Conservation (phyloP, 2,113 vertebrate genomes). For the Thryonomys swinderianus region DNA sequence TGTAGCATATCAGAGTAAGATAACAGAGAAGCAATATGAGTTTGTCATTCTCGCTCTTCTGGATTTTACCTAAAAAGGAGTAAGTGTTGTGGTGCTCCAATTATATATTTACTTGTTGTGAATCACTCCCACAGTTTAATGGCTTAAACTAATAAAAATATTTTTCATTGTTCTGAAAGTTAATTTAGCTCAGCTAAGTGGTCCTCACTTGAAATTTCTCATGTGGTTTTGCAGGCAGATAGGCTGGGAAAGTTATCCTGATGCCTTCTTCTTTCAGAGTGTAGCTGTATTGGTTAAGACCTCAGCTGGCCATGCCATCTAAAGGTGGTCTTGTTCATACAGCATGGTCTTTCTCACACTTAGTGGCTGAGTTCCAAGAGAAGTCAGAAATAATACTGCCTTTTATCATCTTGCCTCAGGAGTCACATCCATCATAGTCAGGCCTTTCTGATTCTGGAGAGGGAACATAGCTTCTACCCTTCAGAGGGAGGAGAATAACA, state of each 20-base stretch:
- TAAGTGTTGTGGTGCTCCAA: background rate
- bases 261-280: background rate
- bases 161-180: background rate
- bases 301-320: background rate
- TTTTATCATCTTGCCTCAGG: background rate
- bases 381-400: background rate
- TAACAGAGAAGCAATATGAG: background rate
- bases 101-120: background rate
- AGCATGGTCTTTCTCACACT: background rate
- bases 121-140: background rate
- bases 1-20: background rate
- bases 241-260: background rate
- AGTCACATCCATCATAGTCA: background rate
- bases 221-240: background rate
- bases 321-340: background rate
- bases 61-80: background rate
- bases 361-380: conserved; percentile 11
- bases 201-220: background rate
- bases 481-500: background rate
- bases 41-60: background rate
- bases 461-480: background rate
- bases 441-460: background rate
- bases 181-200: background rate
- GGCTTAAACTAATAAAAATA: background rate
- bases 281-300: background rate